Conservation (phyloP, 2,888 invertebrate species). For the Drosophila nr. perissopoda region DNA sequence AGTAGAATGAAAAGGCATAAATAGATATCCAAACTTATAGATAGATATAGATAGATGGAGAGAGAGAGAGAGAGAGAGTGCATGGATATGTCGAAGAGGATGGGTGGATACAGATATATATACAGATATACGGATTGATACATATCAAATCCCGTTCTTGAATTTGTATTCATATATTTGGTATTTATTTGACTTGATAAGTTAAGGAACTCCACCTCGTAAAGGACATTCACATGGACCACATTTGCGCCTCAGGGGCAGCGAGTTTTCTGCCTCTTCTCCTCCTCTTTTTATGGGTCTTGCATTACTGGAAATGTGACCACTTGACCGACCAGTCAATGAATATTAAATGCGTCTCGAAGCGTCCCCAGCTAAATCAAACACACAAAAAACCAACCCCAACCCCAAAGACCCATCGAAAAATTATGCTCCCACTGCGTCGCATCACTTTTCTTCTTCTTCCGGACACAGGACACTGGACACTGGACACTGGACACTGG, state of each 20-base stretch:
- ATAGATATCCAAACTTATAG: background rate
- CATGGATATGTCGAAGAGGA: background rate
- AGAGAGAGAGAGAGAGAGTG: background rate
- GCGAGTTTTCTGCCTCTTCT: background rate
- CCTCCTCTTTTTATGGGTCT: conserved; percentile 40
- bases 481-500: background rate
- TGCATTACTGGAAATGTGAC: conserved; percentile 65
- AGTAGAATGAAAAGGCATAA: background rate
- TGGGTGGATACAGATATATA: background rate
- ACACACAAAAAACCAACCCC: conserved; percentile 1
- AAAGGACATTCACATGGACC: background rate
- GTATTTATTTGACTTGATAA: background rate
- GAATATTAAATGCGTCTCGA: conserved; percentile 62
- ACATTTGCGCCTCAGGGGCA: background rate
- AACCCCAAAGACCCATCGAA: conserved; percentile 7
- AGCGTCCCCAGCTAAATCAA: background rate
- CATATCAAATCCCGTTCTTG: background rate
- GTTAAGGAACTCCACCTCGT: background rate
- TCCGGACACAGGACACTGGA: background rate
- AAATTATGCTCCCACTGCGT: conserved; percentile 53
- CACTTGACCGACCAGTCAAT: conserved; percentile 65
- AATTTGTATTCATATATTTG: background rate
- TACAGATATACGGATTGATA: background rate
- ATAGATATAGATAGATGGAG: background rate
- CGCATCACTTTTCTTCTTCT: conserved; percentile 11